Conservation (phyloP, 2,888 invertebrate genomes). For the Mesopsocus fuscifrons region DNA sequence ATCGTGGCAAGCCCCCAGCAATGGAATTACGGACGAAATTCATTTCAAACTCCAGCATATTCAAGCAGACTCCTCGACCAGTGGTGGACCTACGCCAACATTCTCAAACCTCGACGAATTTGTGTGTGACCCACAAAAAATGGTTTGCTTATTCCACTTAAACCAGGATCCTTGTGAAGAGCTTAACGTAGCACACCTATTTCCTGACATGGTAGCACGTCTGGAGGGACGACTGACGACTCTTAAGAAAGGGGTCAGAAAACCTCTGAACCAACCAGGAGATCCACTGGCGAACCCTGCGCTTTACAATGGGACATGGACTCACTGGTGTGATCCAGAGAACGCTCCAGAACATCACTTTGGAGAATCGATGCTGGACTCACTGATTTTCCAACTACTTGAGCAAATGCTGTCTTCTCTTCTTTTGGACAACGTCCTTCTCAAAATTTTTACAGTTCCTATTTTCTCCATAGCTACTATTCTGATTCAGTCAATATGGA, state of each 20-base stretch:
- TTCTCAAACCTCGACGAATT: not conserved
- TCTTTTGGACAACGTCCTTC: not conserved
- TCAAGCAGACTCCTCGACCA: not conserved
- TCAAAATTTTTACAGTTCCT: not conserved
- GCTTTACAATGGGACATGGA: conserved; percentile 13
- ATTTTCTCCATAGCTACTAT: not conserved
- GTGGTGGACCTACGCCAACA: not conserved
- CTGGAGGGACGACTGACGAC: conserved; percentile 13
- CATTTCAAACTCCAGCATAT: not conserved
- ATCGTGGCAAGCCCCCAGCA: not conserved
- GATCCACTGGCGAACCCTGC: conserved; percentile 14
- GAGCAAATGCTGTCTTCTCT: too few relatives aligned
- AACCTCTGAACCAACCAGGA: conserved; percentile 12
- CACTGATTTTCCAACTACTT: too few relatives aligned
- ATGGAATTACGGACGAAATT: not conserved
- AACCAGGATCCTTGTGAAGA: conserved; percentile 15
- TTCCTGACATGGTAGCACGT: conserved; percentile 12
- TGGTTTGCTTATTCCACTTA: conserved; percentile 14
- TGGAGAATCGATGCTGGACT: too few relatives aligned
- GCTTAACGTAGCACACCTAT: conserved; percentile 12
- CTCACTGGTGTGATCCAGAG: conserved; percentile 14
- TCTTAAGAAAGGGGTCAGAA: conserved; percentile 11
- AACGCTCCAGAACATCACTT: not conserved
- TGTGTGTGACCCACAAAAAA: conserved; percentile 10
- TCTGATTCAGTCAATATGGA: not conserved